Percentiles rank a stretch among this genome's conserved stretches.
Evolutionary conservation across 2,113 vertebrate species (phyloP).

Genomic region (Ciconia stormi): DNA sequence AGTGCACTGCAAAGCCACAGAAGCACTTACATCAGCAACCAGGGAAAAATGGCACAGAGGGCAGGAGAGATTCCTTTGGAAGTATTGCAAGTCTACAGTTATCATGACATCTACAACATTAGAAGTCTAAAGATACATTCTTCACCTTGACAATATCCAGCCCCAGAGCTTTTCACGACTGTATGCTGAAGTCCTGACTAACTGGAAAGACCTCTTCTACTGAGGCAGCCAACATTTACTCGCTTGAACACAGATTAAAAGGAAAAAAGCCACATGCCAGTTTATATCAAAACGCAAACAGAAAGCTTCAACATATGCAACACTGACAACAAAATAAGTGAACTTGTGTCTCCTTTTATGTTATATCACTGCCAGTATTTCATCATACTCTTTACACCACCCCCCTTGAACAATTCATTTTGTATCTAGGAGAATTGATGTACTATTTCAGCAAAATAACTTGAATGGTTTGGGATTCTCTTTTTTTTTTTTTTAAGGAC

Average conservation of each 20-base stretch:
- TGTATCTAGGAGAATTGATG: neutral
- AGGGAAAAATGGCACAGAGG: neutral
- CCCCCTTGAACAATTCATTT: neutral
- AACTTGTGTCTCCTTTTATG: neutral
- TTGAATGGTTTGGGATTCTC: neutral
- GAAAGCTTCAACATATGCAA: neutral
- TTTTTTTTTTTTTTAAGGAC: neutral
- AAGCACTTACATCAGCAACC: neutral
- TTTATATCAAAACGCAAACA: neutral
- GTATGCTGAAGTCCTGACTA: neutral
- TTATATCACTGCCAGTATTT: neutral
- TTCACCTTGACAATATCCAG: neutral
- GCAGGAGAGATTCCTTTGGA: neutral
- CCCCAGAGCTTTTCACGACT: neutral
- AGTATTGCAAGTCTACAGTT: neutral
- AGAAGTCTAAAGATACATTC: neutral
- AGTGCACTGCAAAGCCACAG: neutral
- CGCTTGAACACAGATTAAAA: neutral
- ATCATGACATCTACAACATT: neutral
- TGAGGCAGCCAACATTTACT: neutral
- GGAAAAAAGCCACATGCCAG: neutral
- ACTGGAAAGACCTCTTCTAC: neutral
- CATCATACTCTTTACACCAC: neutral
- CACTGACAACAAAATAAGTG: neutral
- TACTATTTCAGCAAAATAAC: neutral